Percentiles rank a stretch among this genome's conserved stretches.
phyloP scores from a whole-genome alignment of 1,140 invertebrate genomes.

The Drosophila pseudoananassae region DNA sequence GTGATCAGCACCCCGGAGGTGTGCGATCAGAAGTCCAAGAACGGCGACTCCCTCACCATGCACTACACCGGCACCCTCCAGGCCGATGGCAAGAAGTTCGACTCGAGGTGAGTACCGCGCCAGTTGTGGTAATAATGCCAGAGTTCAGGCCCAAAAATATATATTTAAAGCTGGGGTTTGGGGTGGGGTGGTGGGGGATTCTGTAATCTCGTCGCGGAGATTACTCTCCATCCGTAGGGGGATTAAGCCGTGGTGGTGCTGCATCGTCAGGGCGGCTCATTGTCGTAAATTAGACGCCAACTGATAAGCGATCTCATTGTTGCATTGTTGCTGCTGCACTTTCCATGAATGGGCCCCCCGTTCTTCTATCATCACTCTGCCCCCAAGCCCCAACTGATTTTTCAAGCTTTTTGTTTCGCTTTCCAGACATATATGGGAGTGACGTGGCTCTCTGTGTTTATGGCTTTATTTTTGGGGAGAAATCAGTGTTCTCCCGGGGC shows the following conservation, averaged over 20 bases:
- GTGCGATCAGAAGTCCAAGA: slow-evolving; percentile 93
- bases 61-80: slow-evolving; percentile 94
- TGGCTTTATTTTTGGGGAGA: slow-evolving; percentile 32
- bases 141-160: slow-evolving; percentile 10
- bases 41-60: slow-evolving; percentile 95
- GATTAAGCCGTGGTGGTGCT: slow-evolving; percentile 34
- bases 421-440: slow-evolving; percentile 7
- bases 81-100: slow-evolving; percentile 94
- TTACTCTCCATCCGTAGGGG: slow-evolving; percentile 19
- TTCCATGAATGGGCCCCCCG: slow-evolving; percentile 37
- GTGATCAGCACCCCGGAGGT: slow-evolving; percentile 90
- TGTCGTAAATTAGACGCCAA: slow-evolving; percentile 83
- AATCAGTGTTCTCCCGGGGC: not conserved
- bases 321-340: slow-evolving; percentile 62
- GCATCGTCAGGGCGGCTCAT: slow-evolving; percentile 71
- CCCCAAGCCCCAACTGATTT: slow-evolving; percentile 14
- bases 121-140: slow-evolving; percentile 8
- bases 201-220: slow-evolving; percentile 29
- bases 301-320: slow-evolving; percentile 83
- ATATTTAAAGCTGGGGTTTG: slow-evolving; percentile 15
- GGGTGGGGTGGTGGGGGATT: not conserved
- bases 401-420: slow-evolving; percentile 22
- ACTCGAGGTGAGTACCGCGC: slow-evolving; percentile 91
- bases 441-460: slow-evolving; percentile 29
- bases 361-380: not conserved